Evolutionary conservation across 2,113 vertebrate genomes (phyloP), one percentile per base, ranked within the genome.

Genomic region (Dendropsophus ebraccatus): DNA sequence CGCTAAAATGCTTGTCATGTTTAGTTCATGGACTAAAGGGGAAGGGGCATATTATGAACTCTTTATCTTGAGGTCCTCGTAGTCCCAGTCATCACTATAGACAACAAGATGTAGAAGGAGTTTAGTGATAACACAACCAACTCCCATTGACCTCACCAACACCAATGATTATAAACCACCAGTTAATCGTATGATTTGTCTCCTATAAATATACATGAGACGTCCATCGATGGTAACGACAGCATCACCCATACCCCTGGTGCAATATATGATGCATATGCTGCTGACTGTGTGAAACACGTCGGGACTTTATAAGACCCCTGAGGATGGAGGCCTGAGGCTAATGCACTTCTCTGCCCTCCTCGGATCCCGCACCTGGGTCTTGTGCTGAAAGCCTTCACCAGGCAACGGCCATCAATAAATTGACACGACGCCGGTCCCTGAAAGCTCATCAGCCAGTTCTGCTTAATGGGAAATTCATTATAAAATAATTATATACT

Each of bases 391-490:
- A 21, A 32, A 23, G 8, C 8, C 10, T 58, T 79, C 54, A 37
- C 76, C 54, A 30, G 21, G 52, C 52, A n/a, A 58, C 30, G 12
- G 32, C 52, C 1, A 79, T 79, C 52, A 79, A 47, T 75, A 75
- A 49, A 75, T 49, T 49, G 72, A 37, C 74, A 54, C 52, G 11
- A 28, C 23, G 37, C n/a, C 41, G 41, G 30, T 16, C 19, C 10
- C 76, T 58, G 76, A 58, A 58, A 79, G 52, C 76, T 79, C 76
- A 41, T 58, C 76, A 60, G 76, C n/a, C 30, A 32, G 4, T 60
- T 79, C 25, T 79, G 19, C 0, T 79, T 58, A 79, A 79, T 79
- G 19, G 54, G 54, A n/a, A 35, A 79, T 58, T 35, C 58, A 79
- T 79, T 79, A 60, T n/a, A 58, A 37, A 21, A 58, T 58, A 79